Percentiles rank a stretch among this genome's conserved stretches.
Conservation (phyloP, 2,797 vertebrate species). For the Sparidentex hasta region DNA sequence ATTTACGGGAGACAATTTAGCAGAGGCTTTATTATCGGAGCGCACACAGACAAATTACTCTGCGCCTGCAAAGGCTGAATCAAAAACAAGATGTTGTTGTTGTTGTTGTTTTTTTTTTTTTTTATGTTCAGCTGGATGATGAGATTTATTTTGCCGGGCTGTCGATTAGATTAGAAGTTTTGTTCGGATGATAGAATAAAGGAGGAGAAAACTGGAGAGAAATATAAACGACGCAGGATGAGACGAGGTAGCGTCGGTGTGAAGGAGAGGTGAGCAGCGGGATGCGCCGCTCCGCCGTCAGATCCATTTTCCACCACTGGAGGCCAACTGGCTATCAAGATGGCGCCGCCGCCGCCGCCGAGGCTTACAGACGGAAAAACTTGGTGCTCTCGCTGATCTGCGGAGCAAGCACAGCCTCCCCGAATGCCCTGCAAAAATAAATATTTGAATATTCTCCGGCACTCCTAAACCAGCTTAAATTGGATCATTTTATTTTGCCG, state of each 20-base stretch:
- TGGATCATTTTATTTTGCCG: slow-evolving; percentile 88
- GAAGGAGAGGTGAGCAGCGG: slow-evolving; percentile 38
- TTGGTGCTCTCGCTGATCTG: slow-evolving; percentile 74
- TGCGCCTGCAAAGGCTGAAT: slow-evolving; percentile 42
- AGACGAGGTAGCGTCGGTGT: slow-evolving; percentile 25
- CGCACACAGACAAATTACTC: slow-evolving; percentile 44
- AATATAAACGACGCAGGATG: slow-evolving; percentile 14
- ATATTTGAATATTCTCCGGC: slow-evolving; percentile 89
- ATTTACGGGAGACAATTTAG: slow-evolving; percentile 61
- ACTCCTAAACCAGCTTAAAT: slow-evolving; percentile 89
- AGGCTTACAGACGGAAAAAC: slow-evolving; percentile 71
- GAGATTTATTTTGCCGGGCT: slow-evolving; percentile 43
- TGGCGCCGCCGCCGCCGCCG: slow-evolving; percentile 49
- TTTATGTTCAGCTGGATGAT: slow-evolving; percentile 22
- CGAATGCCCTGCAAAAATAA: slow-evolving; percentile 83
- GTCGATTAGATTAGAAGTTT: slow-evolving; percentile 40
- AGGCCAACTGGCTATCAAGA: slow-evolving; percentile 86
- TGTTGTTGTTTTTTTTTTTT: slow-evolving; percentile 4
- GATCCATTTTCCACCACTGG: slow-evolving; percentile 80
- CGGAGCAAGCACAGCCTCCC: slow-evolving; percentile 76
- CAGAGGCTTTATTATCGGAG: slow-evolving; percentile 54
- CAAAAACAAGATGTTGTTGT: slow-evolving; percentile 28
- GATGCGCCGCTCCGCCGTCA: slow-evolving; percentile 65
- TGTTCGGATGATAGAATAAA: slow-evolving; percentile 34
- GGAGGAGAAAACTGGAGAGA: background rate